These are phyloP conservation scores for Empidonax traillii DNA, from an alignment of 2,113 vertebrate species.

Conservation along the genomic window DNA sequence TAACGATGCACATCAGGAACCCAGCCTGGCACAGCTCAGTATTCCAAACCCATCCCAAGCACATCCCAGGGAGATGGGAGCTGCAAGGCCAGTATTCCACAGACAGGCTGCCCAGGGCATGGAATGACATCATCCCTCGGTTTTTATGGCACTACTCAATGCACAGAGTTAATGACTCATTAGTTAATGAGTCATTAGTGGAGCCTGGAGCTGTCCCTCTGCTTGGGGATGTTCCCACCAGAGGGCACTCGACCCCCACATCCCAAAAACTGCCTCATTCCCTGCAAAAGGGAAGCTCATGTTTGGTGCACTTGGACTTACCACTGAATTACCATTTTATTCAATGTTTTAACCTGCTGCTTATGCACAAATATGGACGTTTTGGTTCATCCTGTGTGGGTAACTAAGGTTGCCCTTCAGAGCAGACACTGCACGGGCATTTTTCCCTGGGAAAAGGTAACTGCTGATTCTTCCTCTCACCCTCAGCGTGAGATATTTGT, in stretches of 20 bases:
- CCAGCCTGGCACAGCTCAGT: background rate
- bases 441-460: background rate
- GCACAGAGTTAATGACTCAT: background rate
- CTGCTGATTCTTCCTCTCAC: background rate
- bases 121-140: rapidly evolving
- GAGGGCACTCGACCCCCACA: conserved; percentile 20
- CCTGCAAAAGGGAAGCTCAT: rapidly evolving
- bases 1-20: background rate
- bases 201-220: rapidly evolving
- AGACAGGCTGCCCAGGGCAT: rapidly evolving
- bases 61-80: background rate
- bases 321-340: background rate
- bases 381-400: rapidly evolving
- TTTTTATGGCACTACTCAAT: background rate
- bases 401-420: background rate
- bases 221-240: background rate
- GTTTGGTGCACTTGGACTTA: background rate
- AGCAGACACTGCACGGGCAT: background rate
- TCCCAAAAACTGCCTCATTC: background rate
- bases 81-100: background rate
- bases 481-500: background rate
- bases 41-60: background rate
- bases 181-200: background rate
- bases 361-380: background rate
- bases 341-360: background rate